Base-by-base conservation (phyloP, 2,888 invertebrate species). In the Lagria hirta region DNA sequence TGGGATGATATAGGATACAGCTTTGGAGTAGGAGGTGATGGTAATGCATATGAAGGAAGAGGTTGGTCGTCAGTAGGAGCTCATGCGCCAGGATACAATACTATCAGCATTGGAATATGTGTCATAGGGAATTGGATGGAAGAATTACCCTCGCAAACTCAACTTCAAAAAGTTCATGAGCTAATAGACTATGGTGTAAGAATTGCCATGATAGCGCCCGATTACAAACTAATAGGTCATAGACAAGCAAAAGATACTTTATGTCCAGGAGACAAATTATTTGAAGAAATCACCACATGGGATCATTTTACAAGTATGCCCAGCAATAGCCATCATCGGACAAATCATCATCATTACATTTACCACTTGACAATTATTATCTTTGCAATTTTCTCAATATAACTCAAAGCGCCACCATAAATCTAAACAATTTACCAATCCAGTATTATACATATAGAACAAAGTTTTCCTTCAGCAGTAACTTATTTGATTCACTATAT, bases 1-100 rank as follows among this genome's bases (percentile, higher is more conserved):
- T 86, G 85, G 84, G 80, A 78, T 38, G 86, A 86, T 61, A 83
- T 86, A 59, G 86, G 86, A 15, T 78, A 67, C 62, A 86, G 82
- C 62, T 88, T 86, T 66, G 80, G 78, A 24, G 77, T 86, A 17
- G 87, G 88, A 2, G 81, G 84, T 12, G 86, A 88, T 55, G 85
- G 84, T 1, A 73, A 75, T 7, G 83, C 78, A 3, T 88, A 86
- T 66, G 79, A 79, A 51, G 86, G 85, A 1, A 75, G 86, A 2
- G 86, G 86, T 0, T 88, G 87, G 81, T 74, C 77, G 33, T 68
- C 71, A 1, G 69, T 80, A 0, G 88, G 87, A 1, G 85, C 86
- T 0, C 88, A 89, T 66, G 82, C 87, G 0, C 78, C 80, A 2
- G 70, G 69, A 42, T 86, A 83, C 71, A 88, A 84, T 67, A 72